A percentile compares a stretch with the other conserved stretches of the same genome.
phyloP scores from a whole-genome alignment of 2,113 vertebrate species.

The Jaculus jaculus region DNA sequence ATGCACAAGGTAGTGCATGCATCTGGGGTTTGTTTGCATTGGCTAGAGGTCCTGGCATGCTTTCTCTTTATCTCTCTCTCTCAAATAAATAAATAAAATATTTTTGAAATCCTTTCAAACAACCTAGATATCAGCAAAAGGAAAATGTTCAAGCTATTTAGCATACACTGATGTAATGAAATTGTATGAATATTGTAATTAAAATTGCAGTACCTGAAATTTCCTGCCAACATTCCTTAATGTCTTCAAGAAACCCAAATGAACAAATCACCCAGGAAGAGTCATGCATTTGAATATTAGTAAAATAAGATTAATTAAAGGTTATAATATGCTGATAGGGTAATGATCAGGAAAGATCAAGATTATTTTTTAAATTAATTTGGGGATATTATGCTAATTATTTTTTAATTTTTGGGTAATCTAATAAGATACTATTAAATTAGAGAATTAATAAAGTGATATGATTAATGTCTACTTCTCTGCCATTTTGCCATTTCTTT shows the following conservation, averaged over 20 bases:
- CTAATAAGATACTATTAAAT: background rate
- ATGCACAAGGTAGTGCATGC: too few relatives aligned
- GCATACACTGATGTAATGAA: background rate
- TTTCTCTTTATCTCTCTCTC: too few relatives aligned
- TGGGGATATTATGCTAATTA: background rate
- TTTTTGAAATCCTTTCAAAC: background rate
- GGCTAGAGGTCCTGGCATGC: too few relatives aligned
- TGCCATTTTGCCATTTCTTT: background rate
- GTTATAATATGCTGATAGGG: background rate
- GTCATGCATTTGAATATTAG: slow-evolving; percentile 55
- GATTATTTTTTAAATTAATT: background rate
- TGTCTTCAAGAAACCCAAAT: slow-evolving; percentile 75
- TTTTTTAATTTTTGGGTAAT: slow-evolving; percentile 31
- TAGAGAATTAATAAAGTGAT: background rate
- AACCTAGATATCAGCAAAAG: background rate
- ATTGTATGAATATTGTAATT: slow-evolving; percentile 23
- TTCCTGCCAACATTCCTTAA: slow-evolving; percentile 65
- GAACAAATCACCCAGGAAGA: slow-evolving; percentile 67
- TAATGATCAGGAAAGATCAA: background rate
- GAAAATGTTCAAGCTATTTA: background rate
- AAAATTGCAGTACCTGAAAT: slow-evolving; percentile 47
- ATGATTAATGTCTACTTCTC: background rate
- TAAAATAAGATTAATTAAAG: slow-evolving; percentile 32
- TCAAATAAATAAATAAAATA: too few relatives aligned
- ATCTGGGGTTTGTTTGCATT: too few relatives aligned